Percentiles rank a stretch among this genome's conserved stretches.
Evolutionary conservation across 2,797 vertebrate genomes (phyloP).

Genomic region (Sebastes diaconus): DNA sequence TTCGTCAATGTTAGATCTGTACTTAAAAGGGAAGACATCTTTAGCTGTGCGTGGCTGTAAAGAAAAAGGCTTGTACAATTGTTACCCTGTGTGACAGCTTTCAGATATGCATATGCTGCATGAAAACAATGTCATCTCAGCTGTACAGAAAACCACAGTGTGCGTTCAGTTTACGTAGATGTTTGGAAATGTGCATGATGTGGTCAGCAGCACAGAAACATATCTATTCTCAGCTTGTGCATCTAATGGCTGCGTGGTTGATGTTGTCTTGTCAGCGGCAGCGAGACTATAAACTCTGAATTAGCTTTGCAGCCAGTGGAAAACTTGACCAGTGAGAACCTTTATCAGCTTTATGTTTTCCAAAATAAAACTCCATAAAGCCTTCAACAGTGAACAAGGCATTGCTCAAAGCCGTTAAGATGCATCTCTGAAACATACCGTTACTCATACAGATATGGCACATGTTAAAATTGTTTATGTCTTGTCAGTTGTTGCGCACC

Average conservation of each 20-base stretch:
- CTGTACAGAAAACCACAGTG: constrained; percentile 28
- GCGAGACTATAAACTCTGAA: constrained; percentile 3
- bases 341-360: constrained; percentile 7
- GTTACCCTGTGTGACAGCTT: neutral
- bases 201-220: constrained; percentile 19
- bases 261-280: constrained; percentile 21
- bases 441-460: constrained; percentile 36
- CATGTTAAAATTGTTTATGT: constrained; percentile 40
- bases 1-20: constrained; percentile 19
- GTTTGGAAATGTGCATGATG: constrained; percentile 40
- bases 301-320: neutral
- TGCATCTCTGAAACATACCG: constrained; percentile 17
- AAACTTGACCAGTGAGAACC: neutral
- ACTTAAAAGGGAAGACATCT: constrained; percentile 11
- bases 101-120: constrained; percentile 38
- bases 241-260: constrained; percentile 24
- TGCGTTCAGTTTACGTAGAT: constrained; percentile 18
- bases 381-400: constrained; percentile 2
- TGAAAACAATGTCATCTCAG: constrained; percentile 13
- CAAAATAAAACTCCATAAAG: constrained; percentile 10
- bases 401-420: neutral
- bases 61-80: constrained; percentile 8
- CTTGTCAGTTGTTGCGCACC: constrained; percentile 36
- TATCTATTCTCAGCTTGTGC: constrained; percentile 8
- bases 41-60: neutral